A percentile compares a stretch with the other conserved stretches of the same genome.
Evolutionary conservation across 2,888 invertebrate species (phyloP).

Genomic region (Geotrupes spiniger): DNA sequence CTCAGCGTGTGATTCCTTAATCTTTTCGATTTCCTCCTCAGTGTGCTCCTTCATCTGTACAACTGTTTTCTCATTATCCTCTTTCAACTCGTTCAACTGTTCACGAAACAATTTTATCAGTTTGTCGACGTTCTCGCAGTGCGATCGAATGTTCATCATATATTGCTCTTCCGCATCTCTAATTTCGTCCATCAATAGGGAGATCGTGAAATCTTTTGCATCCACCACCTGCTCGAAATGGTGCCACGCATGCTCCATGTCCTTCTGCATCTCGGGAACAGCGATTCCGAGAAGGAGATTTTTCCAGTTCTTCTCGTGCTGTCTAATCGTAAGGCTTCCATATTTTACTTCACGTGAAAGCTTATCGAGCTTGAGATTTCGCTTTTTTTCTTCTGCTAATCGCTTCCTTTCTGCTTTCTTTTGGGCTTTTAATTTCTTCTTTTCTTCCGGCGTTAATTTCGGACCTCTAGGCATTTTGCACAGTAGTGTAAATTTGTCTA

Average conservation of each 20-base stretch:
- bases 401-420: slow-evolving; percentile 36
- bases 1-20: slow-evolving; percentile 34
- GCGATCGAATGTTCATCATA: slow-evolving; percentile 42
- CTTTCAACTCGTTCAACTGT: slow-evolving; percentile 40
- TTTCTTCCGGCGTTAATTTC: slow-evolving; percentile 33
- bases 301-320: slow-evolving; percentile 45
- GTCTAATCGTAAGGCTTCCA: slow-evolving; percentile 41
- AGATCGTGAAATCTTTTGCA: slow-evolving; percentile 49
- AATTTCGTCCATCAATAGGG: slow-evolving; percentile 48
- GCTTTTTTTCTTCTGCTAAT: slow-evolving; percentile 34
- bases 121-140: slow-evolving; percentile 46
- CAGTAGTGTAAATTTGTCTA: no score
- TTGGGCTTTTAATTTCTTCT: slow-evolving; percentile 26
- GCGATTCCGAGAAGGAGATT: slow-evolving; percentile 46
- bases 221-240: slow-evolving; percentile 51
- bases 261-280: slow-evolving; percentile 46
- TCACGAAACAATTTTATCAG: slow-evolving; percentile 42
- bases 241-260: slow-evolving; percentile 48
- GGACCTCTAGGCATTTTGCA: slow-evolving; percentile 6
- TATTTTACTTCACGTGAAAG: slow-evolving; percentile 46
- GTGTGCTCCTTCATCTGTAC: slow-evolving; percentile 38
- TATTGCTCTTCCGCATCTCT: slow-evolving; percentile 48
- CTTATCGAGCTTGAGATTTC: slow-evolving; percentile 39
- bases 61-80: slow-evolving; percentile 39
- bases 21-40: slow-evolving; percentile 49